A percentile compares a stretch with the other conserved stretches of the same genome.
phyloP scores from a whole-genome alignment of 2,797 vertebrate genomes.

The Pseudochirops corinnae region DNA sequence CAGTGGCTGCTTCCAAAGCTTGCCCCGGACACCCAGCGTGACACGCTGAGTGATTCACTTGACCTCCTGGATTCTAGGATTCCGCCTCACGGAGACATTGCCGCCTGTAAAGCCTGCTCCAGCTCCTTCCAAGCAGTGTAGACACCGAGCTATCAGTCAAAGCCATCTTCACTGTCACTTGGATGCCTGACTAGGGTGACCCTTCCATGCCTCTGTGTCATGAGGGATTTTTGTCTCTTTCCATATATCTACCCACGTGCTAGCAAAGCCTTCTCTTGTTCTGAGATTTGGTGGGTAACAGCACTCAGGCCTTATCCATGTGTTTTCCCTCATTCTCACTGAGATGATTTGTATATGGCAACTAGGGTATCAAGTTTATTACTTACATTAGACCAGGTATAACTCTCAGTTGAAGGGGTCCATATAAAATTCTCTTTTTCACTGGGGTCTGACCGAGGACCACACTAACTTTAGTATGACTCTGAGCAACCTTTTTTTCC shows the following conservation, averaged over 20 bases:
- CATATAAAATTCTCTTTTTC: neutral
- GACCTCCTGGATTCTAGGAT: neutral
- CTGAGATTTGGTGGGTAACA: neutral
- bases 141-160: neutral
- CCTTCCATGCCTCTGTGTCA: neutral
- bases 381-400: neutral
- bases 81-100: neutral
- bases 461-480: neutral
- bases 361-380: neutral
- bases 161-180: neutral
- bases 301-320: neutral
- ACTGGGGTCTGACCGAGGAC: neutral
- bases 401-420: neutral
- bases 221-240: neutral
- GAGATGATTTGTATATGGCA: neutral
- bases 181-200: neutral
- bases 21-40: neutral
- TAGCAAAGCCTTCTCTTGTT: neutral
- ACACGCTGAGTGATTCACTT: neutral
- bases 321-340: neutral
- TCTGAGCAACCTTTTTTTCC: neutral
- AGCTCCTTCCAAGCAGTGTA: neutral
- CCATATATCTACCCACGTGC: neutral
- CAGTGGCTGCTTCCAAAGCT: neutral
- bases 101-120: neutral